phyloP scores from a whole-genome alignment of 53 echinoderm and acorn worm species.

The Echinarachnius parma region DNA sequence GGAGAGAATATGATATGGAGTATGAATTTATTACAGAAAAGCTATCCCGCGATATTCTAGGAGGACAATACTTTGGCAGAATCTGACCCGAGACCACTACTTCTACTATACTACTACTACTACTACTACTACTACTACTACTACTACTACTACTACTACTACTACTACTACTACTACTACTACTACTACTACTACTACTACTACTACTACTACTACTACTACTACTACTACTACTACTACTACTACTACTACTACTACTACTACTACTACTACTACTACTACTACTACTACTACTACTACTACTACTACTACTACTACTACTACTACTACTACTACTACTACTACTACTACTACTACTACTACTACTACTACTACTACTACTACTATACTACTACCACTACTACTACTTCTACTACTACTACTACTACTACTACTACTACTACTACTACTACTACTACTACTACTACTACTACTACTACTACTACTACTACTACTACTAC shows the following conservation, averaged over 20 bases:
- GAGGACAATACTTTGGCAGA: too few relatives aligned
- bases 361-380: slow-evolving; percentile 19
- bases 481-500: neutral
- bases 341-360: slow-evolving; percentile 19
- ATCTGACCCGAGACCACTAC: neutral
- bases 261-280: slow-evolving; percentile 33
- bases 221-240: slow-evolving; percentile 13
- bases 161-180: slow-evolving; percentile 20
- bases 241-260: slow-evolving; percentile 20
- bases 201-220: slow-evolving; percentile 23
- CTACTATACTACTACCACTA: slow-evolving; percentile 4
- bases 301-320: slow-evolving; percentile 14
- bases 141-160: slow-evolving; percentile 15
- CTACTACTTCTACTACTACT: neutral
- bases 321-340: slow-evolving; percentile 20
- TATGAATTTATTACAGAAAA: slow-evolving; percentile 45
- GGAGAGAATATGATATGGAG: slow-evolving; percentile 27
- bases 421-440: neutral
- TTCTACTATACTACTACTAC: slow-evolving; percentile 11
- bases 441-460: neutral
- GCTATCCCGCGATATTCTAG: slow-evolving; percentile 3
- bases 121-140: slow-evolving; percentile 4
- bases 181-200: slow-evolving; percentile 10
- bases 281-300: slow-evolving; percentile 11
- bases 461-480: neutral